These are phyloP conservation scores for Trididemnum miniatum DNA, from an alignment of 23 tunicate genomes.

Conservation along the genomic window DNA sequence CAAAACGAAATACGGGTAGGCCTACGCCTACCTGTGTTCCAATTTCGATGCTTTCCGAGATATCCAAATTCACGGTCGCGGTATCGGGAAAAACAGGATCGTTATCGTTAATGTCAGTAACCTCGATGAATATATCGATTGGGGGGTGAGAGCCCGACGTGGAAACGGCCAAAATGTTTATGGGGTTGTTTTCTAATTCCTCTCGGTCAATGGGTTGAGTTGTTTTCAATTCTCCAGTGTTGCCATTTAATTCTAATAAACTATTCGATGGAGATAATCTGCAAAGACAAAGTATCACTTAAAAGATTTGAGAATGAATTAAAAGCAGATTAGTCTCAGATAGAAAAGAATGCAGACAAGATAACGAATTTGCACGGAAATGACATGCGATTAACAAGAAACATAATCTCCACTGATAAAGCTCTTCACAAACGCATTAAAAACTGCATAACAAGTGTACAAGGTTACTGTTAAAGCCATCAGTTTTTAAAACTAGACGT, in stretches of 20 bases:
- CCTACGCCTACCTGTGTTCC: constrained; percentile 60
- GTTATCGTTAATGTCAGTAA: constrained; percentile 78
- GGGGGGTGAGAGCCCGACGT: constrained; percentile 34
- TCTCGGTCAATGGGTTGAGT: constrained; percentile 65
- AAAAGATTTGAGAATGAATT: too few relatives aligned
- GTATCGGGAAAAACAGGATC: constrained; percentile 53
- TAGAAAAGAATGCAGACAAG: too few relatives aligned
- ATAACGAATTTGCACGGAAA: too few relatives aligned
- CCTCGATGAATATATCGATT: constrained; percentile 50
- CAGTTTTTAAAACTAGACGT: too few relatives aligned
- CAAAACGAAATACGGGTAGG: too few relatives aligned
- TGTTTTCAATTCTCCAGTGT: constrained; percentile 45
- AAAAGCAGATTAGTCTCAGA: too few relatives aligned
- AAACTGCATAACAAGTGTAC: too few relatives aligned
- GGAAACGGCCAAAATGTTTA: constrained; percentile 44
- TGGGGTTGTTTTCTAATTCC: constrained; percentile 44
- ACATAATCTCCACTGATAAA: too few relatives aligned
- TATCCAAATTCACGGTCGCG: constrained; percentile 17
- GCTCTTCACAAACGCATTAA: too few relatives aligned
- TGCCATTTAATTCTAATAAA: constrained; percentile 37
- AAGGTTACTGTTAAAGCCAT: too few relatives aligned
- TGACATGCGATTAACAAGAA: too few relatives aligned
- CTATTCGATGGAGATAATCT: constrained; percentile 40
- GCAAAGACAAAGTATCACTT: too few relatives aligned
- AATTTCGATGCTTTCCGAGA: constrained; percentile 49